These are phyloP conservation scores for Melikaiella ostensackeni DNA, from an alignment of 2,888 invertebrate species.

Conservation along the genomic window DNA sequence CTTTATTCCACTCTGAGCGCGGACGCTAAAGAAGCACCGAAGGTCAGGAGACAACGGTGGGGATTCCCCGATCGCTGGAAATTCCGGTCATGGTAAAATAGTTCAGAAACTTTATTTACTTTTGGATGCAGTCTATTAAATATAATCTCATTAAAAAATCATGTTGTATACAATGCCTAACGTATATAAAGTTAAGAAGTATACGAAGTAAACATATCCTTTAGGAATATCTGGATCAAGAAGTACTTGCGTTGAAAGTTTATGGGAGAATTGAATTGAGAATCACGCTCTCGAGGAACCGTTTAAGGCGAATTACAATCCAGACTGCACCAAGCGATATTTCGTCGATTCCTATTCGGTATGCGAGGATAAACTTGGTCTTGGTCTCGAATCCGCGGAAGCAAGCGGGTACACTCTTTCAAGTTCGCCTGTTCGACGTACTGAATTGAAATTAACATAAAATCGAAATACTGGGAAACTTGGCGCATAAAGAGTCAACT, in stretches of 20 bases:
- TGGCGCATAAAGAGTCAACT: conserved; percentile 76
- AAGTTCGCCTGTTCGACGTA: conserved; percentile 66
- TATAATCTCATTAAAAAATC: background rate
- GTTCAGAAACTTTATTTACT: background rate
- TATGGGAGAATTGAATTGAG: conserved; percentile 66
- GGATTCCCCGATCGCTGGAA: background rate
- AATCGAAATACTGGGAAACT: conserved; percentile 75
- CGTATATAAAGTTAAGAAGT: background rate
- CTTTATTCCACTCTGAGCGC: background rate
- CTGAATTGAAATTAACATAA: conserved; percentile 76
- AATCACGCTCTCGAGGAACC: conserved; percentile 67
- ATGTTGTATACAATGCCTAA: background rate
- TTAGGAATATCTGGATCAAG: conserved; percentile 50
- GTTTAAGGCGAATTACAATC: conserved; percentile 72
- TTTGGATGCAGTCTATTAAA: background rate
- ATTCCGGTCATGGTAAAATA: background rate
- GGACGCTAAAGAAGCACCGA: background rate
- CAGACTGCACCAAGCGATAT: conserved; percentile 64
- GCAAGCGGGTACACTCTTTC: conserved; percentile 65
- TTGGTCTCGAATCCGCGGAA: conserved; percentile 55
- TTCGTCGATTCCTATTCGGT: conserved; percentile 71
- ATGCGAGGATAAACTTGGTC: conserved; percentile 70
- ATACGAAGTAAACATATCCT: background rate
- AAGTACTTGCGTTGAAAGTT: conserved; percentile 51
- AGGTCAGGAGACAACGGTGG: background rate